A percentile compares a stretch with the other conserved stretches of the same genome.
These are phyloP conservation scores for Nannobrachium achirus DNA, from an alignment of 2,113 vertebrate species.

Conservation along the genomic window DNA sequence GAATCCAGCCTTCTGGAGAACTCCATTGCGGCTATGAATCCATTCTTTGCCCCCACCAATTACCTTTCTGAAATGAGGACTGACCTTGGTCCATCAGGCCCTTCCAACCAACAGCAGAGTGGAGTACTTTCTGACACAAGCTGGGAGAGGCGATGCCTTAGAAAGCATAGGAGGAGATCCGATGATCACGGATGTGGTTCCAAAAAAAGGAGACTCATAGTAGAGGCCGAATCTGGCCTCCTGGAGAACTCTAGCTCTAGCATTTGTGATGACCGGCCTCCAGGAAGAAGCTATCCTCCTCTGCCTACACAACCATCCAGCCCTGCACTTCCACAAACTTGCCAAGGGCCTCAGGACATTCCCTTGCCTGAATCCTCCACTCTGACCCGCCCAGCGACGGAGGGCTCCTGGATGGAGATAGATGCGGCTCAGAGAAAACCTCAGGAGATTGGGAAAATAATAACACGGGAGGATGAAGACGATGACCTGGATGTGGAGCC, in stretches of 20 bases:
- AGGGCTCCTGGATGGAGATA: slow-evolving; percentile 78
- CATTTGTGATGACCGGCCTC: slow-evolving; percentile 39
- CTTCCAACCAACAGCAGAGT: slow-evolving; percentile 52
- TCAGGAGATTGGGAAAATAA: slow-evolving; percentile 82
- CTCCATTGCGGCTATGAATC: too few relatives aligned
- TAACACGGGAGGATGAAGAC: slow-evolving; percentile 81
- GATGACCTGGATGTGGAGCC: slow-evolving; percentile 79
- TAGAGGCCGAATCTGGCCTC: slow-evolving; percentile 48
- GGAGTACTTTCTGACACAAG: slow-evolving; percentile 53
- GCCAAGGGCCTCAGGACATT: neutral
- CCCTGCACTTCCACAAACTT: slow-evolving; percentile 31
- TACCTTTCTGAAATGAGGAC: slow-evolving; percentile 61
- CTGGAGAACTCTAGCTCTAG: slow-evolving; percentile 33
- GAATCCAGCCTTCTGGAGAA: too few relatives aligned
- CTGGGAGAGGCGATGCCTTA: slow-evolving; percentile 77
- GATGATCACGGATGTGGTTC: slow-evolving; percentile 77
- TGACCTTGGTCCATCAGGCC: slow-evolving; percentile 53
- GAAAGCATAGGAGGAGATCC: slow-evolving; percentile 77
- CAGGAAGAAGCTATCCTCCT: slow-evolving; percentile 24
- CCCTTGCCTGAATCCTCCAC: slow-evolving; percentile 18
- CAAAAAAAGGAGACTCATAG: slow-evolving; percentile 75
- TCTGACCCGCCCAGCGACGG: slow-evolving; percentile 38
- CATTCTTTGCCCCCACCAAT: slow-evolving; percentile 64
- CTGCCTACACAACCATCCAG: slow-evolving; percentile 27
- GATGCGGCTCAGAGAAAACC: slow-evolving; percentile 80